A percentile compares a stretch with the other conserved stretches of the same genome.
phyloP scores from a whole-genome alignment of 2,888 invertebrate species.

The Creontiades dilutus region DNA sequence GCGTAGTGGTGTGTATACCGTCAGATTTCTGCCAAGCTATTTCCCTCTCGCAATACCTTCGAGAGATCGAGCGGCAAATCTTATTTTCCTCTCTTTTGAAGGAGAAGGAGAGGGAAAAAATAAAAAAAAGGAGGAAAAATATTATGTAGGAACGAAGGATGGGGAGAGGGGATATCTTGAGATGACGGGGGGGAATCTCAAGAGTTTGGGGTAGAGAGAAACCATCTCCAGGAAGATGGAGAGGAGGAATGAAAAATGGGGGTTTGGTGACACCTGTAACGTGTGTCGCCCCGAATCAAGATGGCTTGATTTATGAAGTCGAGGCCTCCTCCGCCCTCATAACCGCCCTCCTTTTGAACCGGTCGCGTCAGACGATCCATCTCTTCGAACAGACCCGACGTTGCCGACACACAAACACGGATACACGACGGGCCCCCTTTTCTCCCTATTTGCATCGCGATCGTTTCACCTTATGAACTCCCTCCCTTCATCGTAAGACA shows the following conservation, averaged over 20 bases:
- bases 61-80: slow-evolving; percentile 65
- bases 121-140: not conserved
- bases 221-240: slow-evolving; percentile 11
- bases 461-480: slow-evolving; percentile 59
- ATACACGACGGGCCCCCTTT: not conserved
- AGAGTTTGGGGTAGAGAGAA: not conserved
- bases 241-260: slow-evolving; percentile 66
- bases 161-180: not conserved
- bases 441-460: slow-evolving; percentile 49
- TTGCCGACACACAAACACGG: slow-evolving; percentile 10
- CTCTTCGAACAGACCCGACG: not conserved
- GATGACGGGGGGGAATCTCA: slow-evolving; percentile 20
- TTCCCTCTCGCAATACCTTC: slow-evolving; percentile 57
- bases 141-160: not conserved
- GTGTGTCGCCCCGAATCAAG: slow-evolving; percentile 64
- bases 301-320: slow-evolving; percentile 66
- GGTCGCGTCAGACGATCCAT: slow-evolving; percentile 35
- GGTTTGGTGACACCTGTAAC: slow-evolving; percentile 67
- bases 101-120: not conserved
- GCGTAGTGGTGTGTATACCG: slow-evolving; percentile 22
- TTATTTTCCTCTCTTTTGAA: slow-evolving; percentile 58
- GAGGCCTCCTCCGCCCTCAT: slow-evolving; percentile 5
- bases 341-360: slow-evolving; percentile 11
- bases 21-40: slow-evolving; percentile 64
- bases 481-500: not conserved